Base-by-base conservation (phyloP, 2,113 vertebrate species). In the Plecotus auritus region DNA sequence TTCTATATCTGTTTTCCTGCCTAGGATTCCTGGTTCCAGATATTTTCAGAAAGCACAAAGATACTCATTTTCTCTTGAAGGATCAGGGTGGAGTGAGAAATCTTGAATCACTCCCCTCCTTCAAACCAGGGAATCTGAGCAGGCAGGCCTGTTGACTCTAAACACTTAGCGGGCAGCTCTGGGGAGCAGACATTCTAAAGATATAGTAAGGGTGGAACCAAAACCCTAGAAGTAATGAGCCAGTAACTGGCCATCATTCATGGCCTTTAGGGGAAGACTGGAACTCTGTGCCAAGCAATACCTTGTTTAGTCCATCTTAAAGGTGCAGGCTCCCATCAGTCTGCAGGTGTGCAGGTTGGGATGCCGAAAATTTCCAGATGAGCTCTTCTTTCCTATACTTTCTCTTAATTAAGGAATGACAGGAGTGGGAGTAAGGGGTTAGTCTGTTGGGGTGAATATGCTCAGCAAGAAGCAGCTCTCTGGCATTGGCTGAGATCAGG, bases 1-100 rank as follows among this genome's bases (percentile, higher is more conserved):
- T 74, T 92, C 76, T 84, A 18, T 90, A 45, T 92, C 64, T 73
- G 1, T 91, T 90, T 77, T 86, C 78, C 95, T 40, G 1, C 78
- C 47, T 73, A 1, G 9, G 47, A 80, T 87, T 81, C 92, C 81
- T 92, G 88, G 84, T 94, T 97, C 97, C 66, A 85, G 86, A 77
- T 88, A 81, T 94, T 96, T 97, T 95, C 59, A 67, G 26, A 92
- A 97, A 97, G 96, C 90, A 96, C 90, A 93, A 96, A 81, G 78
- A 83, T 22, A 59, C 9, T 37, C 16, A 23, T 74, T 86, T 96
- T 95, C 72, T n/a, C 59, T 7, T 11, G 70, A 67, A 67, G 95
- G 82, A 78, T 92, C 54, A 88, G 74, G 70, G 11, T 64, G 22
- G 85, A 90, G 32, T 69, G 12, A 95, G 90, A 81, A 83, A 61